A percentile compares a stretch with the other conserved stretches of the same genome.
Evolutionary conservation across 2,888 invertebrate species (phyloP).

Genomic region (Danaus chrysippus): DNA sequence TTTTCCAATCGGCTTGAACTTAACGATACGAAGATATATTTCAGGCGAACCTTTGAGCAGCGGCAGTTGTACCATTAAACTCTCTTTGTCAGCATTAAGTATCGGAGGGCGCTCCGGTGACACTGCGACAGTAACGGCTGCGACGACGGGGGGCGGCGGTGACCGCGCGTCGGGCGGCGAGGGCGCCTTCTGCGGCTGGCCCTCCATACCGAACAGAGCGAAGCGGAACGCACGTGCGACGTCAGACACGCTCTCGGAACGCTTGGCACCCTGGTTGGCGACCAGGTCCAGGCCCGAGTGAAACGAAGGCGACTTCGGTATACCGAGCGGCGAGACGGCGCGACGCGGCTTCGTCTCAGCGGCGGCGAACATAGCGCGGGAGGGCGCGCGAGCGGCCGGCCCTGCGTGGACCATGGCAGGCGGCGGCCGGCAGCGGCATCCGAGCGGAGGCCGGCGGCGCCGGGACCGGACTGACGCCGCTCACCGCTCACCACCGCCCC

Average conservation of each 20-base stretch:
- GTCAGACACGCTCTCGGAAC: conserved; percentile 70
- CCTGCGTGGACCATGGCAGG: conserved; percentile 79
- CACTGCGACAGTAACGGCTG: conserved; percentile 42
- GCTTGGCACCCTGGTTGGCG: conserved; percentile 79
- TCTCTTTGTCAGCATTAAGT: conserved; percentile 63
- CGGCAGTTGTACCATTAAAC: conserved; percentile 73
- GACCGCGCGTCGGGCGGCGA: conserved; percentile 69
- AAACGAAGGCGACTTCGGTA: conserved; percentile 93
- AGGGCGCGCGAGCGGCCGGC: conserved; percentile 77
- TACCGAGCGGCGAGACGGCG: conserved; percentile 82
- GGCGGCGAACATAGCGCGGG: conserved; percentile 76
- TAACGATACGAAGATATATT: not conserved
- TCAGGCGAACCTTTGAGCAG: conserved; percentile 72
- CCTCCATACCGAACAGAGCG: conserved; percentile 67
- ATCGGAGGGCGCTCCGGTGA: conserved; percentile 57
- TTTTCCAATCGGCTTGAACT: no score
- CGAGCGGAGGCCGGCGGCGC: conserved; percentile 73
- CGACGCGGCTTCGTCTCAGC: conserved; percentile 74
- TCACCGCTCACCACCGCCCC: conserved; percentile 35
- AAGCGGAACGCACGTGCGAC: conserved; percentile 74
- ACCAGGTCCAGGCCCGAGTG: conserved; percentile 91
- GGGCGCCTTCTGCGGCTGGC: conserved; percentile 62
- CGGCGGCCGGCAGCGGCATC: conserved; percentile 78
- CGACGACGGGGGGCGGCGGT: conserved; percentile 54
- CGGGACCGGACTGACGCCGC: conserved; percentile 65